A percentile compares a stretch with the other conserved stretches of the same genome.
Conservation (phyloP, 2,113 vertebrate species). For the Hiodon alosoides region DNA sequence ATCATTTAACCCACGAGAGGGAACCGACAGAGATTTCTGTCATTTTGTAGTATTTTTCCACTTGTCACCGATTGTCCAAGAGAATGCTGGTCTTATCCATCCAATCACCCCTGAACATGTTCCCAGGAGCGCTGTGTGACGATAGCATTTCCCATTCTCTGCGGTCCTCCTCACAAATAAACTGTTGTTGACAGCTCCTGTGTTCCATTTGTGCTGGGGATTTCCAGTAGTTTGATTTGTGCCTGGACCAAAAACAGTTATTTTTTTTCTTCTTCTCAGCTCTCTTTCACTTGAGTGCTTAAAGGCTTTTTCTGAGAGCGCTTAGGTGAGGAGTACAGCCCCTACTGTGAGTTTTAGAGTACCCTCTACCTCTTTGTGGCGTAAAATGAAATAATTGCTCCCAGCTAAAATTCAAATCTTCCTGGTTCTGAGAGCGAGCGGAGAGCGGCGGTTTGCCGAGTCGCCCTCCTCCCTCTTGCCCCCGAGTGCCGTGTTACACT, state of each 20-base stretch:
- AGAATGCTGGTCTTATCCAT: too few relatives aligned
- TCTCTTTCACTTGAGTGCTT: not conserved
- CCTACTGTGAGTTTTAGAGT: not conserved
- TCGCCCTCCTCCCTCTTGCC: not conserved
- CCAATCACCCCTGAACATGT: too few relatives aligned
- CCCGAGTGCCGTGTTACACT: not conserved
- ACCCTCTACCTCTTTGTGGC: not conserved
- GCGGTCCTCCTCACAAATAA: not conserved
- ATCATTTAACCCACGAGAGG: too few relatives aligned
- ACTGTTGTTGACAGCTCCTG: not conserved
- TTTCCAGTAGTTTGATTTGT: slow-evolving; percentile 20
- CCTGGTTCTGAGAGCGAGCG: not conserved
- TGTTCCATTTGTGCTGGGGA: slow-evolving; percentile 2
- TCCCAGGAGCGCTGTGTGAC: not conserved
- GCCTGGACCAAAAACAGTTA: not conserved
- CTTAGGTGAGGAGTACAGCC: not conserved
- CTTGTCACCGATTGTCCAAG: too few relatives aligned
- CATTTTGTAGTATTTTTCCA: too few relatives aligned
- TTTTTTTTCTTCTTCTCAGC: not conserved
- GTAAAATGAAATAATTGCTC: slow-evolving; percentile 18
- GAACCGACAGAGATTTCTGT: too few relatives aligned
- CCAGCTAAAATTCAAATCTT: slow-evolving; percentile 1
- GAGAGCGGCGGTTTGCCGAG: slow-evolving; percentile 3
- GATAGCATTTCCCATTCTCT: not conserved
- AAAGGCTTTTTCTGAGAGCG: not conserved